Evolutionary conservation across 2,888 invertebrate species (phyloP).

Genomic region (Napeogenes sylphis): DNA sequence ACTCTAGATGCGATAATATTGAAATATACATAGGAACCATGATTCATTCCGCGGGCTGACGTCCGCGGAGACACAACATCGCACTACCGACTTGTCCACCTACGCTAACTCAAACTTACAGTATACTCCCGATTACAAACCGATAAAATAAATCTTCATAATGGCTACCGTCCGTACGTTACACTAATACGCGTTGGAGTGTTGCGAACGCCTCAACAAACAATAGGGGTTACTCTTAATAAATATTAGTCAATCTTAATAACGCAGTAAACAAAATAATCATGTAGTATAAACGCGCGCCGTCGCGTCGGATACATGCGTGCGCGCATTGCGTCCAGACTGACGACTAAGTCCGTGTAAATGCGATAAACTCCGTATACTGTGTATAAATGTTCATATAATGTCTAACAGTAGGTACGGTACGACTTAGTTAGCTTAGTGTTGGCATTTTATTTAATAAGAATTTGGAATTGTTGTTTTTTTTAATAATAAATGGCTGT

Average conservation of each 20-base stretch:
- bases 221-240: conserved; percentile 49
- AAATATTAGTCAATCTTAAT: conserved; percentile 48
- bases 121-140: conserved; percentile 56
- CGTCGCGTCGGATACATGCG: conserved; percentile 60
- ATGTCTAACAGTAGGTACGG: conserved; percentile 4
- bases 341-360: background rate
- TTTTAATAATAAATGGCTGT: background rate
- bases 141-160: conserved; percentile 48
- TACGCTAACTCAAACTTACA: conserved; percentile 66
- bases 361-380: conserved; percentile 5
- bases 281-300: conserved; percentile 71
- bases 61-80: conserved; percentile 74
- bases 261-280: conserved; percentile 70
- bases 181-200: conserved; percentile 49
- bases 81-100: conserved; percentile 69
- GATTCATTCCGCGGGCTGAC: conserved; percentile 72
- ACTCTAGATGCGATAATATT: conserved; percentile 78
- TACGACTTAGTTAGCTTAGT: background rate
- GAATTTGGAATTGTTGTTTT: background rate
- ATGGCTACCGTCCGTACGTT: conserved; percentile 38
- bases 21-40: conserved; percentile 80
- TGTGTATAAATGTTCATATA: conserved; percentile 11
- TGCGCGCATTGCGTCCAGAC: conserved; percentile 37
- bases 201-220: conserved; percentile 53
- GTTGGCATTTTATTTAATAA: background rate